Conservation (phyloP, 2,113 vertebrate species). For the Buteo buteo region DNA sequence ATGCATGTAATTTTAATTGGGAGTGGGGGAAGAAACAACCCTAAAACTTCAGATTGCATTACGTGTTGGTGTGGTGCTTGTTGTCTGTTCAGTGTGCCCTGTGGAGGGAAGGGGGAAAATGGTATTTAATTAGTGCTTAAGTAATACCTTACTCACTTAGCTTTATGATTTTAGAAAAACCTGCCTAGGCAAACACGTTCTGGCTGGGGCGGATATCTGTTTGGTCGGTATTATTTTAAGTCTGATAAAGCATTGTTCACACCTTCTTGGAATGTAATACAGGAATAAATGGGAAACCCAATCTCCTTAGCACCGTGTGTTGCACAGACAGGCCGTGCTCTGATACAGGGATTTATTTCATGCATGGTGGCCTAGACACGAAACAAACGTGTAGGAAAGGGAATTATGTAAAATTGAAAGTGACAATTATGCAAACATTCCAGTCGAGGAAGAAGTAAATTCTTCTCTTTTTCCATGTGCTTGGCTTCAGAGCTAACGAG, state of each 20-base stretch:
- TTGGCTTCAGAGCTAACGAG: neutral
- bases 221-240: neutral
- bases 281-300: slow-evolving; percentile 31
- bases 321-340: neutral
- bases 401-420: slow-evolving; percentile 54
- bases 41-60: neutral
- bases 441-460: slow-evolving; percentile 36
- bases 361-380: slow-evolving; percentile 26
- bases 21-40: neutral
- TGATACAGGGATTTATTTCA: slow-evolving; percentile 34
- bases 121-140: neutral
- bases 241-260: slow-evolving; percentile 36
- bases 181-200: neutral
- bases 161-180: neutral
- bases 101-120: neutral
- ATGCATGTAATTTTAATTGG: neutral
- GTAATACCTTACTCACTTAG: neutral
- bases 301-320: neutral
- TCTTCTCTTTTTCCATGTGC: slow-evolving; percentile 44
- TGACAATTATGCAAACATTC: slow-evolving; percentile 60
- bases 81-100: neutral
- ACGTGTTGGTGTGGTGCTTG: neutral
- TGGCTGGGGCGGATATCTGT: neutral
- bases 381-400: slow-evolving; percentile 26
- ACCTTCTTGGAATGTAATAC: slow-evolving; percentile 39